Conservation (phyloP, 2,113 vertebrate genomes). For the Aleadryas rufinucha region DNA sequence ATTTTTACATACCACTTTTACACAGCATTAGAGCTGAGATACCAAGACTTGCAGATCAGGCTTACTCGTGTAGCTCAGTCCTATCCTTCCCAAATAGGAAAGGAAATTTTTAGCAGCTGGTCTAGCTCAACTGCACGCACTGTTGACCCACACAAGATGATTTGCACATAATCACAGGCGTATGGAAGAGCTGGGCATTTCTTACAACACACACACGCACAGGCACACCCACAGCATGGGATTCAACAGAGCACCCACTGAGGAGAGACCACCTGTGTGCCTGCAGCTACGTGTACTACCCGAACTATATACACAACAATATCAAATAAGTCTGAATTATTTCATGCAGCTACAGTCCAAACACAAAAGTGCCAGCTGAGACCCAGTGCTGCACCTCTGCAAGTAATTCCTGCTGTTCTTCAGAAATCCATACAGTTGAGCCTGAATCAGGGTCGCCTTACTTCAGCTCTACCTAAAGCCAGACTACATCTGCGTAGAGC, state of each 20-base stretch:
- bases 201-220: neutral
- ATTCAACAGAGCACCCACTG: neutral
- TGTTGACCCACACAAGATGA: neutral
- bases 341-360: neutral
- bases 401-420: neutral
- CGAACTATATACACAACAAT: neutral
- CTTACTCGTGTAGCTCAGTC: neutral
- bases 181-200: neutral
- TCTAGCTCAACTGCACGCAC: fast-evolving
- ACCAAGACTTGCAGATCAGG: neutral
- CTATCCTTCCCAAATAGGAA: neutral
- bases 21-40: neutral
- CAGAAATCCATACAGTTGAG: neutral
- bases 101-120: neutral
- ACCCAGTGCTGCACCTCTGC: neutral
- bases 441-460: neutral
- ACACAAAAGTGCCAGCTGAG: neutral
- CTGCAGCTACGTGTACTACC: neutral
- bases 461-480: neutral
- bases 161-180: neutral
- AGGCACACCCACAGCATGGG: neutral
- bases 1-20: neutral
- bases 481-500: neutral
- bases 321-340: neutral
- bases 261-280: neutral